Conservation (phyloP, 2,113 vertebrate genomes). For the Notothenia rossii region DNA sequence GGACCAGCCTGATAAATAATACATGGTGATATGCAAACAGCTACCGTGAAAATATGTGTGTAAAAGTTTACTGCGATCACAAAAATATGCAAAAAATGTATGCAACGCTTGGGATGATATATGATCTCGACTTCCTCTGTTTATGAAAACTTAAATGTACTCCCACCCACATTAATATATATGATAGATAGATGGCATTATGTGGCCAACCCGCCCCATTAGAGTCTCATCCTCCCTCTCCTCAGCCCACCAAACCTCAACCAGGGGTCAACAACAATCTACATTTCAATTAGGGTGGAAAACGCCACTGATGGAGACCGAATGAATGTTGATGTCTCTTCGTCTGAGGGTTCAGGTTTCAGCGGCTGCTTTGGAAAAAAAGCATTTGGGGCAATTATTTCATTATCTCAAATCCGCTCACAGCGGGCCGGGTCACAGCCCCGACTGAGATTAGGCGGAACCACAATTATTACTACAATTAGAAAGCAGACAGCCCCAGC, state of each 20-base stretch:
- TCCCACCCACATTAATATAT: conserved; percentile 7
- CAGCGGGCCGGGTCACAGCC: conserved; percentile 53
- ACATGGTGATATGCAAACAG: conserved; percentile 10
- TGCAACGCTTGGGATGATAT: conserved; percentile 40
- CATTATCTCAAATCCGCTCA: conserved; percentile 75
- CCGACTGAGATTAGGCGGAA: conserved; percentile 67
- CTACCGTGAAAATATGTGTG: conserved; percentile 7
- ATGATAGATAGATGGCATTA: conserved; percentile 55
- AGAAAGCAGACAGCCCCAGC: conserved; percentile 63
- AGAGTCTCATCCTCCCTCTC: conserved; percentile 18
- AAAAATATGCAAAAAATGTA: conserved; percentile 27
- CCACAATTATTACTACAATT: conserved; percentile 82
- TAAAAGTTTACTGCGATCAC: conserved; percentile 27
- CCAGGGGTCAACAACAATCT: conserved; percentile 77
- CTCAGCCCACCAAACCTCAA: conserved; percentile 47
- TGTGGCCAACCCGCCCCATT: conserved; percentile 37
- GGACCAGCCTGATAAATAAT: conserved; percentile 37
- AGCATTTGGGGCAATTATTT: conserved; percentile 78
- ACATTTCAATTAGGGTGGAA: conserved; percentile 78
- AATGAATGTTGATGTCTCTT: conserved; percentile 64
- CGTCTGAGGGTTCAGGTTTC: conserved; percentile 58
- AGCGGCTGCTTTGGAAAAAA: conserved; percentile 27
- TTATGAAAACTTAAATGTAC: conserved; percentile 32
- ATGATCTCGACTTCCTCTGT: conserved; percentile 34
- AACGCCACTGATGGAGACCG: conserved; percentile 60